A percentile compares a stretch with the other conserved stretches of the same genome.
Evolutionary conservation across 1,140 invertebrate genomes (phyloP).

Genomic region (Mactra quadrangularis): DNA sequence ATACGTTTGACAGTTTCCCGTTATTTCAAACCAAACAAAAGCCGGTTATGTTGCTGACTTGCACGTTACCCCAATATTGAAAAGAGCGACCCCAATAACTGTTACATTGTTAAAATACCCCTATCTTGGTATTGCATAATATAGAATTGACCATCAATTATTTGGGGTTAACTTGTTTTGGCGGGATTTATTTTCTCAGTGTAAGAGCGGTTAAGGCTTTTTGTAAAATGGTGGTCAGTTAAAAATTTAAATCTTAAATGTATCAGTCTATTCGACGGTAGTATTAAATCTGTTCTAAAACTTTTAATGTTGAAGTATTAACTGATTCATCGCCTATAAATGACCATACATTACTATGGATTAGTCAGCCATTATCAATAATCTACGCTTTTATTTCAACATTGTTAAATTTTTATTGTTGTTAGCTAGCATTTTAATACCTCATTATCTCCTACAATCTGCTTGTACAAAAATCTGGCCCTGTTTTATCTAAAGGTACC

Average conservation of each 20-base stretch:
- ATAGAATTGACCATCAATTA: constrained; percentile 35
- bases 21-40: constrained; percentile 51
- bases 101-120: constrained; percentile 15
- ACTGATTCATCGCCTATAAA: too few relatives aligned
- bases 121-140: constrained; percentile 30
- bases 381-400: too few relatives aligned
- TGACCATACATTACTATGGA: too few relatives aligned
- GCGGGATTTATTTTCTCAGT: background rate
- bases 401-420: too few relatives aligned
- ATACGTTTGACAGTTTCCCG: constrained; percentile 36
- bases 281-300: too few relatives aligned
- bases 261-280: background rate
- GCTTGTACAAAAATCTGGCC: too few relatives aligned
- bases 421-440: too few relatives aligned
- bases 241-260: background rate
- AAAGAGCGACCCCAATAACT: constrained; percentile 26
- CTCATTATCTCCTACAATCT: too few relatives aligned
- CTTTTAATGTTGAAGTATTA: too few relatives aligned
- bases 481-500: too few relatives aligned
- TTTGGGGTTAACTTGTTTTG: background rate
- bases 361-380: too few relatives aligned
- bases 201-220: background rate
- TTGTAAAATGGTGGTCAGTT: background rate
- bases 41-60: background rate
- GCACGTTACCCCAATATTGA: constrained; percentile 6